Evolutionary conservation across 1,140 invertebrate genomes (phyloP).

Genomic region (Zaprionus camerounensis): DNA sequence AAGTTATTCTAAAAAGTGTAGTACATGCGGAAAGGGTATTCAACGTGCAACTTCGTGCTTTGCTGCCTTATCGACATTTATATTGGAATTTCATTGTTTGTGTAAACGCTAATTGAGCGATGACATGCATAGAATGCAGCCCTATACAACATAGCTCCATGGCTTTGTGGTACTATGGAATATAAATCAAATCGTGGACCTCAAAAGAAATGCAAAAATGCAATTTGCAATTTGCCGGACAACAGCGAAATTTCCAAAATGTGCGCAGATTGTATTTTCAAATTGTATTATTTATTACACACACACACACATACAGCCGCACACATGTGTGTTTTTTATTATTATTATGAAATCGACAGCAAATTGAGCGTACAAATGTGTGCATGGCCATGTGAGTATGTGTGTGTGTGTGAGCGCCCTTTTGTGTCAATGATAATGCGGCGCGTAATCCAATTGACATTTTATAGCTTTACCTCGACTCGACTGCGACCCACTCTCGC

Average conservation of each 20-base stretch:
- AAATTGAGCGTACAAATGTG: conserved; percentile 2
- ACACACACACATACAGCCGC: neutral
- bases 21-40: neutral
- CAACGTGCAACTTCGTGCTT: neutral
- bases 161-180: neutral
- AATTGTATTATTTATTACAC: conserved; percentile 37
- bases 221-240: conserved; percentile 18
- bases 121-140: conserved; percentile 38
- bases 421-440: conserved; percentile 11
- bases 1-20: no score
- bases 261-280: conserved; percentile 33
- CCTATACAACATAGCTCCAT: neutral
- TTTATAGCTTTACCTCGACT: conserved; percentile 15
- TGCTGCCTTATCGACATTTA: conserved; percentile 3
- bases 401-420: neutral
- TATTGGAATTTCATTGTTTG: conserved; percentile 25
- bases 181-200: conserved; percentile 41
- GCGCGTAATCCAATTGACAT: conserved; percentile 36
- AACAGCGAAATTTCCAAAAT: conserved; percentile 10
- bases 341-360: conserved; percentile 25
- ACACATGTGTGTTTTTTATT: conserved; percentile 7
- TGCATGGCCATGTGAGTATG: neutral
- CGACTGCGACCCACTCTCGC: no score
- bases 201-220: conserved; percentile 31
- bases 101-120: conserved; percentile 41